A percentile compares a stretch with the other conserved stretches of the same genome.
Conservation (phyloP, 2,888 invertebrate genomes). For the Oasisia sp. region DNA sequence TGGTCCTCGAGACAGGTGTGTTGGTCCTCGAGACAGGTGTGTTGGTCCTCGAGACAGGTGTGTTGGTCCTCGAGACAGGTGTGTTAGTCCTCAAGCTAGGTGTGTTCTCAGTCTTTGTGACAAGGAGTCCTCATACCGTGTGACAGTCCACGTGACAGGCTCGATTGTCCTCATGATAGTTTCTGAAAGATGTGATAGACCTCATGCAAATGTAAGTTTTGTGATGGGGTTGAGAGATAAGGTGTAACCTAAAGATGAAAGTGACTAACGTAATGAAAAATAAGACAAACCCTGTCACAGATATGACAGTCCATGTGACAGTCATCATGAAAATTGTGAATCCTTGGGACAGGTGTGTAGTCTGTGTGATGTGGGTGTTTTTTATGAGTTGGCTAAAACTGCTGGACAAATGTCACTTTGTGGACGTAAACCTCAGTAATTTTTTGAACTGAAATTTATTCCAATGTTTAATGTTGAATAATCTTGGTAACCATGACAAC, state of each 20-base stretch:
- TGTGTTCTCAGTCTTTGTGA: background rate
- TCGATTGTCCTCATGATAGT: background rate
- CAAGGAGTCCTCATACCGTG: background rate
- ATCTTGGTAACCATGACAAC: too few species aligned
- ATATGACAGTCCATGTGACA: background rate
- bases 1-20: background rate
- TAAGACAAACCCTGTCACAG: background rate
- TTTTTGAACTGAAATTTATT: too few species aligned
- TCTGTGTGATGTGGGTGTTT: background rate
- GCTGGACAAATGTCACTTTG: too few species aligned
- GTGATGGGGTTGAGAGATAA: background rate
- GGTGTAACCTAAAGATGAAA: background rate
- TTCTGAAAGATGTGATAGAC: background rate
- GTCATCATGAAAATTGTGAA: background rate
- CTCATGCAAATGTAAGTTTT: too few species aligned
- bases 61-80: background rate
- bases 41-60: constrained; percentile 8
- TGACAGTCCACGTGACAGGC: background rate
- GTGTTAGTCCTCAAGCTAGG: background rate
- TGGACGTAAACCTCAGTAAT: too few species aligned
- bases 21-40: background rate
- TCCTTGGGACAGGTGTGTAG: background rate
- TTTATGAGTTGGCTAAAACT: too few species aligned
- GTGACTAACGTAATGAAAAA: background rate
- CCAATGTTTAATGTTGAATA: too few species aligned